Evolutionary conservation across 2,888 invertebrate species (phyloP).

Genomic region (Rugalucina vietnamica): DNA sequence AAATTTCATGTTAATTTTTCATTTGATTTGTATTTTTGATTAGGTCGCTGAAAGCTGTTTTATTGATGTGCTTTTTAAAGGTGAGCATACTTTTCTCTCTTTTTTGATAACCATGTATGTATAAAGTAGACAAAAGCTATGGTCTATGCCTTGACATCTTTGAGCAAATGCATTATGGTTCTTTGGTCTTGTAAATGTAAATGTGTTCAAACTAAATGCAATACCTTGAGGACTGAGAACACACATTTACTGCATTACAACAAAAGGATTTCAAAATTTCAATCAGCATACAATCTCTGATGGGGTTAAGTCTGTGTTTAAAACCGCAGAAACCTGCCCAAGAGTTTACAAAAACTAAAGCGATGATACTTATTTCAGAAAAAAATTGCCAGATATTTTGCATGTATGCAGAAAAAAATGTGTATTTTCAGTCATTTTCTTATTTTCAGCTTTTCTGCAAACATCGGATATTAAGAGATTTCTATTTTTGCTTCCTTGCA

Average conservation of each 20-base stretch:
- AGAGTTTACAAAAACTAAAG: no score
- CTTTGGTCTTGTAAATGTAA: not conserved
- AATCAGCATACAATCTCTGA: no score
- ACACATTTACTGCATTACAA: not conserved
- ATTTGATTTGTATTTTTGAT: constrained; percentile 8
- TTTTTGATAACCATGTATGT: not conserved
- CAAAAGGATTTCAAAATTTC: no score
- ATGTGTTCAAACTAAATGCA: not conserved
- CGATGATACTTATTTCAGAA: no score
- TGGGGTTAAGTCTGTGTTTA: no score
- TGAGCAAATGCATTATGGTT: not conserved
- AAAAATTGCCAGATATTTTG: not conserved
- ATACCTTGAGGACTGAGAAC: not conserved
- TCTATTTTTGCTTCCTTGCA: constrained; percentile 74
- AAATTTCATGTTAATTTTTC: not conserved
- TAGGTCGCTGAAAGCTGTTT: not conserved
- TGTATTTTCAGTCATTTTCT: constrained; percentile 1
- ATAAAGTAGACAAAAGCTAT: no score
- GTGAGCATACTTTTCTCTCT: not conserved
- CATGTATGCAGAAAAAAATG: not conserved
- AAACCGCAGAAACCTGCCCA: no score
- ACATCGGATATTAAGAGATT: not conserved
- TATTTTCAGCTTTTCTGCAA: not conserved
- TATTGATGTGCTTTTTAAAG: not conserved
- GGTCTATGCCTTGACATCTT: not conserved